A percentile compares a stretch with the other conserved stretches of the same genome.
Evolutionary conservation across 2,797 vertebrate species (phyloP).

Genomic region (Acrossocheilus fasciatus): DNA sequence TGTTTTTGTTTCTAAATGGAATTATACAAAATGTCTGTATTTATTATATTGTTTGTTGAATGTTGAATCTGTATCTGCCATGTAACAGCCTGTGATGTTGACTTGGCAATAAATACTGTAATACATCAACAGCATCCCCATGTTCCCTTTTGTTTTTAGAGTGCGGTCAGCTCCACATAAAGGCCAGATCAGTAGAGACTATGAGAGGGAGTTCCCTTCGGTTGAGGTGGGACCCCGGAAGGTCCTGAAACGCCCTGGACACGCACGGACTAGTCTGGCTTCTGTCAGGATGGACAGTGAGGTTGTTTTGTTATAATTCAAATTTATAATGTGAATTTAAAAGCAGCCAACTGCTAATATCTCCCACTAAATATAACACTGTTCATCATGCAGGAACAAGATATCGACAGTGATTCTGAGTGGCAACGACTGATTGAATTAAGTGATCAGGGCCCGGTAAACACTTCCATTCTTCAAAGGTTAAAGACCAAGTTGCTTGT

Average conservation of each 20-base stretch:
- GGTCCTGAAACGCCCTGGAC: conserved; percentile 53
- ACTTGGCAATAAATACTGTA: background rate
- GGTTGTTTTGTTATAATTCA: conserved; percentile 65
- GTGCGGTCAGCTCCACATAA: conserved; percentile 68
- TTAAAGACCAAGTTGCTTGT: conserved; percentile 75
- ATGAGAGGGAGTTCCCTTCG: conserved; percentile 78
- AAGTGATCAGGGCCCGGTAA: conserved; percentile 68
- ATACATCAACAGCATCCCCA: background rate
- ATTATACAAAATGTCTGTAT: background rate
- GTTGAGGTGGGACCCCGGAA: conserved; percentile 69
- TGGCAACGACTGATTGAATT: conserved; percentile 79
- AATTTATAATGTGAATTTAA: background rate
- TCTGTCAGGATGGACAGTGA: conserved; percentile 69
- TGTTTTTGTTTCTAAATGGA: background rate
- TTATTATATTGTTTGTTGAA: background rate
- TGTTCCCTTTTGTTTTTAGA: conserved; percentile 1
- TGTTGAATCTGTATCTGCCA: background rate
- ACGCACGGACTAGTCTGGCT: conserved; percentile 56
- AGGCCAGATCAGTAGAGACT: conserved; percentile 80
- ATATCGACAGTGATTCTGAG: conserved; percentile 80
- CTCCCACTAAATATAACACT: background rate
- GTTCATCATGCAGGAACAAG: conserved; percentile 79
- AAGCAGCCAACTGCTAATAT: background rate
- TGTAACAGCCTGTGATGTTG: background rate
- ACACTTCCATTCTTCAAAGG: conserved; percentile 72